Percentiles rank a stretch among this genome's conserved stretches.
These are phyloP conservation scores for Tipula confusa DNA, from an alignment of 2,888 invertebrate genomes.

Conservation along the genomic window DNA sequence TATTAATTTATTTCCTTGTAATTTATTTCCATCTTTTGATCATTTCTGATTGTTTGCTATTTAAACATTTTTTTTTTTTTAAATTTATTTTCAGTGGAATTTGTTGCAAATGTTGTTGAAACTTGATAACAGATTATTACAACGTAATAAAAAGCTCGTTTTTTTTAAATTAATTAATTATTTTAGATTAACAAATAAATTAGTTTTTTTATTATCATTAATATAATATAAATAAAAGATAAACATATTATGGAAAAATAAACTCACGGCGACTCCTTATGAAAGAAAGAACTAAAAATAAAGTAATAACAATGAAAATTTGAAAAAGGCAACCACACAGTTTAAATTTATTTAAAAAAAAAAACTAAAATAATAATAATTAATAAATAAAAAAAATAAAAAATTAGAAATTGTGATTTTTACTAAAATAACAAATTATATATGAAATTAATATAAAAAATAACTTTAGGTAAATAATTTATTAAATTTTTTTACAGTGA, in stretches of 20 bases:
- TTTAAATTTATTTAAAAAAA: not conserved
- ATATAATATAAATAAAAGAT: not conserved
- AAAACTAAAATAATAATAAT: not conserved
- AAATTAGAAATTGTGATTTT: constrained; percentile 15
- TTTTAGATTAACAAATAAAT: not conserved
- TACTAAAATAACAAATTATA: not conserved
- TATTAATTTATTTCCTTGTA: not conserved
- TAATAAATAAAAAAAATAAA: constrained; percentile 4
- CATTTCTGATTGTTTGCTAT: not conserved
- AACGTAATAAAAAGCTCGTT: not conserved
- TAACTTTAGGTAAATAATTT: constrained; percentile 12
- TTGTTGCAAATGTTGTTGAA: constrained; percentile 29
- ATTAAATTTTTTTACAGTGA: not conserved
- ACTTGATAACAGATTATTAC: not conserved
- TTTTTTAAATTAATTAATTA: not conserved
- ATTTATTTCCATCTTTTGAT: not conserved
- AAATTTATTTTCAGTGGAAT: constrained; percentile 26
- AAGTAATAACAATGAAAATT: no score
- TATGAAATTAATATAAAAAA: constrained; percentile 5
- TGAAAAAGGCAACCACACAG: not conserved
- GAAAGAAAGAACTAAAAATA: not conserved
- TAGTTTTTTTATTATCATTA: not conserved
- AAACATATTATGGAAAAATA: not conserved
- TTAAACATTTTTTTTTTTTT: not conserved
- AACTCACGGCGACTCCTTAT: not conserved